These are phyloP conservation scores for Puma concolor DNA, from an alignment of 2,113 vertebrate genomes.

Conservation along the genomic window DNA sequence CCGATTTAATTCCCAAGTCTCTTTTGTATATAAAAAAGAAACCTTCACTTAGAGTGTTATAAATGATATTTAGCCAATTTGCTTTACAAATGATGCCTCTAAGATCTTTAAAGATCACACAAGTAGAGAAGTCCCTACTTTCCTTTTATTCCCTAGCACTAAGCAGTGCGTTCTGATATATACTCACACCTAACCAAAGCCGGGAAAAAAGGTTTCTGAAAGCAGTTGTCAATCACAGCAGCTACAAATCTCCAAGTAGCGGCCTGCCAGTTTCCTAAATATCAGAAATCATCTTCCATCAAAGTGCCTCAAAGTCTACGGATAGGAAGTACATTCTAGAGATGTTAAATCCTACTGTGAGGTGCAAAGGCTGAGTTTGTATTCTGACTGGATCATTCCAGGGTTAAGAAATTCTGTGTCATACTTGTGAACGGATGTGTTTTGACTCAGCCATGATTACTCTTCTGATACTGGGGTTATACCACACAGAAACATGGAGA, in stretches of 20 bases:
- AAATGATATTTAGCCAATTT: conserved; percentile 55
- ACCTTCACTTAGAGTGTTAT: not conserved
- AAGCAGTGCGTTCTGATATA: conserved; percentile 31
- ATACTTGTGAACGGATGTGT: not conserved
- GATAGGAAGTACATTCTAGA: not conserved
- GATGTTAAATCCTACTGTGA: not conserved
- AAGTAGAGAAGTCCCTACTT: not conserved
- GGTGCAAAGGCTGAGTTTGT: not conserved
- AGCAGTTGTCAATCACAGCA: conserved; percentile 59
- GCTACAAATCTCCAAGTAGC: conserved; percentile 36
- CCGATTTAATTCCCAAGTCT: conserved; percentile 21
- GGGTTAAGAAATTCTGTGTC: not conserved
- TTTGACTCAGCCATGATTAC: not conserved
- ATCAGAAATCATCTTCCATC: conserved; percentile 65
- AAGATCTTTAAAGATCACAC: conserved; percentile 40
- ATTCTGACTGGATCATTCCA: not conserved
- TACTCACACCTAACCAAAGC: not conserved
- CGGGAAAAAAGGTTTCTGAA: not conserved
- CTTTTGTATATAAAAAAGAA: conserved; percentile 16
- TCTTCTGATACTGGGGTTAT: not conserved
- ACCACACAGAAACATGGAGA: not conserved
- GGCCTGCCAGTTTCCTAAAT: conserved; percentile 43
- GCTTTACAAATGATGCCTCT: conserved; percentile 55
- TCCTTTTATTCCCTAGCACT: not conserved
- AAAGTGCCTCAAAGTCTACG: conserved; percentile 43